These are phyloP conservation scores for Telenomus remus DNA, from an alignment of 1,140 invertebrate genomes.

Conservation along the genomic window DNA sequence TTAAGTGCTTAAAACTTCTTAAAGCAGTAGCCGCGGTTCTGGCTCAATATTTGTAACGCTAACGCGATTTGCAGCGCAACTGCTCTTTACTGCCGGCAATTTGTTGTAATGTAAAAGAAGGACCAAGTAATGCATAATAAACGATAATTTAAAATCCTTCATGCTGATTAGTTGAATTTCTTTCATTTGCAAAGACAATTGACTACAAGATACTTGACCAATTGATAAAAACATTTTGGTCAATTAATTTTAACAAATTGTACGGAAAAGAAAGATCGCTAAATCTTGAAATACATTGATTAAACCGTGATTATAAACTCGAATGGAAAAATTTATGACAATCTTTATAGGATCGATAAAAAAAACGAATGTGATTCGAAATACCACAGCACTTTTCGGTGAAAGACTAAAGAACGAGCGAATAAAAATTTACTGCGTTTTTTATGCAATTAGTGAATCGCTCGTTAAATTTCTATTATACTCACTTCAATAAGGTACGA, in stretches of 20 bases:
- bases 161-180: not conserved
- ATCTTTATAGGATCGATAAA: no score
- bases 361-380: no score
- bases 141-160: not conserved
- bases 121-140: constrained; percentile 28
- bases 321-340: no score
- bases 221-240: no score
- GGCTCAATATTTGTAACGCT: constrained; percentile 42
- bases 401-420: no score
- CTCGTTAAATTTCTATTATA: constrained; percentile 3
- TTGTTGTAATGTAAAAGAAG: constrained; percentile 41
- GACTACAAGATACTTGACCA: not conserved
- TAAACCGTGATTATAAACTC: no score
- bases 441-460: not conserved
- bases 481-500: not conserved
- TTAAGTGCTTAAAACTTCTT: constrained; percentile 37
- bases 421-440: no score
- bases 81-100: constrained; percentile 18
- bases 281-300: no score
- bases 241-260: no score
- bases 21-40: constrained; percentile 3
- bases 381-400: no score
- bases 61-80: constrained; percentile 28
- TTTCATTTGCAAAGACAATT: not conserved
- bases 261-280: no score